Evolutionary conservation across 37 sponge, comb jelly and placozoan species (phyloP), one percentile per base, ranked within the genome.

Genomic region (Beroe ovata): DNA sequence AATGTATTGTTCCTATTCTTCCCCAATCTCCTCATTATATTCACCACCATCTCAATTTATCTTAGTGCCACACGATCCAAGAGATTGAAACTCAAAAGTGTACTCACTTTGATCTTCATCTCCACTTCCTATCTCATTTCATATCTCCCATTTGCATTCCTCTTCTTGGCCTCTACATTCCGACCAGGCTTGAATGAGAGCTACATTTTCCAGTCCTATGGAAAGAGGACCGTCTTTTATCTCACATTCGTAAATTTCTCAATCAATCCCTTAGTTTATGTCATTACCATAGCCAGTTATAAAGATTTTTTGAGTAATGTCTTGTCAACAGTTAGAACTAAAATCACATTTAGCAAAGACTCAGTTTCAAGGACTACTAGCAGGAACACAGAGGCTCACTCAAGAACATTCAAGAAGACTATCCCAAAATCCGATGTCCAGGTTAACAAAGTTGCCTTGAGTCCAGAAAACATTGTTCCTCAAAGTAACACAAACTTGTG

Each of bases 221-320:
- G 30, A 25, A 29, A 66, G 16, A 26, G 69, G 4, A 14, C 34
- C 30, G 35, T 8, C 18, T 30, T 32, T 37, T 66, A 66, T 37
- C 25, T 66, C 36, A 34, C 32, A 11, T 66, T 29, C 16, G 16
- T 66, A 34, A 66, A 66, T 37, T 66, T 66, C 35, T 66, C 69
- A 33, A 37, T 37, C 14, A 66, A 66, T 37, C 69, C 69, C 69
- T 8, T 66, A 8, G 34, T 66, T 16, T 66, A 66, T 37, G 18
- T 66, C 34, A 18, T 26, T 30, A 29, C 69, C 18, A 30, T 66
- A 14, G 30, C 25, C 2, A 66, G 69, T 18, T 66, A 66, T 30
- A 66, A 66, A 33, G 69, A 66, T 25, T 66, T 66, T 37, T 18
- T 66, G 69, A 47, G 11, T 6, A 11, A 47, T 11, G 54, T 11